These are phyloP conservation scores for Brachionus paranguensis DNA, from an alignment of 1,140 invertebrate species.

Conservation along the genomic window DNA sequence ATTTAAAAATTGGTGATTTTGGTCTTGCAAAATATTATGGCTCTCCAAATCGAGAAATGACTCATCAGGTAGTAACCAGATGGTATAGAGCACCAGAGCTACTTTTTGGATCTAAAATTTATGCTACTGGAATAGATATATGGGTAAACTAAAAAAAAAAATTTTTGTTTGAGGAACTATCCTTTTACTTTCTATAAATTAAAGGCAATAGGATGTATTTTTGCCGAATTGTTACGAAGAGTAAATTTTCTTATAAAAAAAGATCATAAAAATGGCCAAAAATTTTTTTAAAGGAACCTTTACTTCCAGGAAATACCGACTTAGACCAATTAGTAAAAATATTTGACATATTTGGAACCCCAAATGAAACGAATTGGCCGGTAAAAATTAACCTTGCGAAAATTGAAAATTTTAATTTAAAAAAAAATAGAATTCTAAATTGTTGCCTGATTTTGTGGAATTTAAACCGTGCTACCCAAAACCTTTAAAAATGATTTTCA, in stretches of 20 bases:
- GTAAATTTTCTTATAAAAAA: slow-evolving; percentile 43
- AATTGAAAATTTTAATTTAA: not conserved
- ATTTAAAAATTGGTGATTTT: slow-evolving; percentile 70
- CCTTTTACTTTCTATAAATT: not conserved
- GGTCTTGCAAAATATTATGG: slow-evolving; percentile 80
- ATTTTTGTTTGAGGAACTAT: not conserved
- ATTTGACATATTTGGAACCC: slow-evolving; percentile 84
- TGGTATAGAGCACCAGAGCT: slow-evolving; percentile 79
- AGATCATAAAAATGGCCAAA: not conserved
- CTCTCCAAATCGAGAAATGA: slow-evolving; percentile 89
- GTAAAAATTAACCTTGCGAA: slow-evolving; percentile 43
- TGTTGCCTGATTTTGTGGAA: slow-evolving; percentile 81
- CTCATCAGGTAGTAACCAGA: slow-evolving; percentile 93
- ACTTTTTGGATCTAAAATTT: slow-evolving; percentile 86
- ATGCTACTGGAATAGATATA: slow-evolving; percentile 92
- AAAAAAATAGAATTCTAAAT: slow-evolving; percentile 65
- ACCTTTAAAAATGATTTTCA: slow-evolving; percentile 83
- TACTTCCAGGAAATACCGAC: slow-evolving; percentile 92
- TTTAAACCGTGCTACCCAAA: slow-evolving; percentile 80
- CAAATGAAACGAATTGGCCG: slow-evolving; percentile 80
- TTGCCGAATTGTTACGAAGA: slow-evolving; percentile 85
- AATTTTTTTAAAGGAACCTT: slow-evolving; percentile 63
- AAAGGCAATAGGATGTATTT: slow-evolving; percentile 71
- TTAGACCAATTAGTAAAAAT: slow-evolving; percentile 90
- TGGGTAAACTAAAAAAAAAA: slow-evolving; percentile 69